Base-by-base conservation (phyloP, 1,140 invertebrate species). In the Drosophila pachea region DNA sequence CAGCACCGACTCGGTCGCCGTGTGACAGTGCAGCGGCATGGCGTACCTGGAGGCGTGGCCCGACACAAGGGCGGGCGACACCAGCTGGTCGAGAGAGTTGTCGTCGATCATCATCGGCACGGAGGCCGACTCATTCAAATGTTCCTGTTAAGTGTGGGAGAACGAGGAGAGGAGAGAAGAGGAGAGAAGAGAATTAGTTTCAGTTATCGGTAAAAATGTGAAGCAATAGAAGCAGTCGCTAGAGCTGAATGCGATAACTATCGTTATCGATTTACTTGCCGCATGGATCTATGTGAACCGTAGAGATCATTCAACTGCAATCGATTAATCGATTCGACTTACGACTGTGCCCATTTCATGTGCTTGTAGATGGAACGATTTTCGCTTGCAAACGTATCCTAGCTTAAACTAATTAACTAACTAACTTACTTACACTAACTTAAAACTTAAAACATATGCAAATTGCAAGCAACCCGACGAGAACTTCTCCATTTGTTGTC, bases 31-130 rank as follows among this genome's bases (percentile, higher is more conserved):
- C 62, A 88, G 49, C 5, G 87, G 86, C 31, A 58, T 31, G 0
- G 48, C 35, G 14, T 73, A 86, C 29, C 61, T 77, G 29, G 32
- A 45, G 54, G 11, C 58, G 2, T 35, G 33, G 16, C 8, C 35
- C n/a, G 8, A n/a, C 0, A 14, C 58, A 14, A 70, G 33, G 0
- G 11, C 22, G 4, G 16, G 38, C 5, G 59, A 0, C 33, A 36
- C 40, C 4, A 12, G 22, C 42, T 74, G 72, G 5, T 71, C 76
- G 65, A 78, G 43, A 9, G 74, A 74, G 50, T 53, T 70, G 50
- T 88, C 87, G 35, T 87, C 79, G 35, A 82, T 66, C 4, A 70
- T 53, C 82, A 88, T 77, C 2, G 70, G 52, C 22, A 76, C 70
- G 6, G 45, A 45, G 4, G 35, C 36, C n/a, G 53, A 50, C 16